Conservation (phyloP, 2,888 invertebrate genomes). For the Cheilosia impressa region DNA sequence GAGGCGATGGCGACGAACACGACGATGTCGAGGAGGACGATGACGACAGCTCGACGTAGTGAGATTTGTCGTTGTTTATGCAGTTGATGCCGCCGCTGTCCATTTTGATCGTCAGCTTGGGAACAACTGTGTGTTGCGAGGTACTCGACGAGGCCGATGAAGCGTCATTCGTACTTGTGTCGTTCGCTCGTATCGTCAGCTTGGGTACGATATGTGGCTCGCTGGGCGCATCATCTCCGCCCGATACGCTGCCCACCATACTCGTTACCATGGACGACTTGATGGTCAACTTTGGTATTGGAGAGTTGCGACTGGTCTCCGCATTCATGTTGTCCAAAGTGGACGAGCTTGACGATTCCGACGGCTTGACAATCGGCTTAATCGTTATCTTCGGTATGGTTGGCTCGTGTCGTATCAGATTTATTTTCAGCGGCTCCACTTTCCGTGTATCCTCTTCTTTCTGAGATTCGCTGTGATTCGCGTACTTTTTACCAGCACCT, state of each 20-base stretch:
- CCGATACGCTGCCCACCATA: slow-evolving; percentile 37
- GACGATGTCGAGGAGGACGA: slow-evolving; percentile 72
- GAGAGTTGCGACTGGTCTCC: slow-evolving; percentile 60
- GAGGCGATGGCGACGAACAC: slow-evolving; percentile 73
- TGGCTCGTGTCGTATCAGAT: slow-evolving; percentile 78
- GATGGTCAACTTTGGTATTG: slow-evolving; percentile 78
- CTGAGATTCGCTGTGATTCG: slow-evolving; percentile 76
- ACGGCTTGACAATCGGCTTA: slow-evolving; percentile 79
- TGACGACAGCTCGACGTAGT: slow-evolving; percentile 56
- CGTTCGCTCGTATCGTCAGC: slow-evolving; percentile 81
- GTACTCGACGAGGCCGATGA: slow-evolving; percentile 77
- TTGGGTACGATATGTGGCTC: slow-evolving; percentile 83
- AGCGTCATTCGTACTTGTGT: slow-evolving; percentile 79
- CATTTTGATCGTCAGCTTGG: slow-evolving; percentile 83
- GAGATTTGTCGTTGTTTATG: slow-evolving; percentile 62
- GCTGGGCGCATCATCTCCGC: slow-evolving; percentile 49
- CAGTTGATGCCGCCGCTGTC: slow-evolving; percentile 76
- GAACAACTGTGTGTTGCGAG: slow-evolving; percentile 80
- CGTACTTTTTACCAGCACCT: slow-evolving; percentile 49
- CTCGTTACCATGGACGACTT: slow-evolving; percentile 72
- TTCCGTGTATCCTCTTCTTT: slow-evolving; percentile 79
- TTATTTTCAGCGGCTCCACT: slow-evolving; percentile 84
- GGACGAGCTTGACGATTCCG: slow-evolving; percentile 78
- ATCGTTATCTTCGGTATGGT: slow-evolving; percentile 80
- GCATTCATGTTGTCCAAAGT: slow-evolving; percentile 79